Conservation (phyloP, 2,888 invertebrate species). For the Sarcophaga variegata region DNA sequence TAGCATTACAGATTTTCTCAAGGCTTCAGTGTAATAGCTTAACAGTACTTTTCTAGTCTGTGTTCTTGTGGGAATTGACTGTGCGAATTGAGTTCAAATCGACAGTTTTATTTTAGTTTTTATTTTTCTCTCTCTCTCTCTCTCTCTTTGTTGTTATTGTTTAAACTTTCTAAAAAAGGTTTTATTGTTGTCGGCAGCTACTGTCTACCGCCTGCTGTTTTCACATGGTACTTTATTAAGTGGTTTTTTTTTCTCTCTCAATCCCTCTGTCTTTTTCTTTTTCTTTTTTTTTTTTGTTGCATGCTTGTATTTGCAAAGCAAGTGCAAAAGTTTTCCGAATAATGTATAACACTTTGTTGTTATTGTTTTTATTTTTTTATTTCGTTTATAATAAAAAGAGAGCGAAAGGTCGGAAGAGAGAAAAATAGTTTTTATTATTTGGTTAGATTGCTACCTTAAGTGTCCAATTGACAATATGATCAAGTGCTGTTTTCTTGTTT, state of each 20-base stretch:
- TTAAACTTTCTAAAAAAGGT: too few species aligned
- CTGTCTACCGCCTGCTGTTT: constrained; percentile 8
- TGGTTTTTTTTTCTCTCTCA: constrained; percentile 1
- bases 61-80: constrained; percentile 43
- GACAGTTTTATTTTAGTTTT: constrained; percentile 43
- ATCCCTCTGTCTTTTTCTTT: too few species aligned
- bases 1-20: too few species aligned
- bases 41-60: constrained; percentile 7
- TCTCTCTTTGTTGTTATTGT: background rate
- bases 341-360: background rate
- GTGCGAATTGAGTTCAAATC: constrained; percentile 55
- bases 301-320: constrained; percentile 2
- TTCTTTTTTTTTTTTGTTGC: too few species aligned
- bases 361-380: background rate
- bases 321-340: background rate
- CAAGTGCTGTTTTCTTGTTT: constrained; percentile 13
- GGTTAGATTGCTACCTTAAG: constrained; percentile 9
- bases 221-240: constrained; percentile 3
- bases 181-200: background rate
- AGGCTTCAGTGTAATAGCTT: too few species aligned
- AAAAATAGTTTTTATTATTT: background rate
- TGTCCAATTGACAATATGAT: constrained; percentile 50
- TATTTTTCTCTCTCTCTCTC: background rate
- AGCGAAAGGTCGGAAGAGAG: too few species aligned
- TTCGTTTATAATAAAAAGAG: too few species aligned